A percentile compares a stretch with the other conserved stretches of the same genome.
phyloP scores from a whole-genome alignment of 1,140 invertebrate species.

The Frieseomelitta varia region DNA sequence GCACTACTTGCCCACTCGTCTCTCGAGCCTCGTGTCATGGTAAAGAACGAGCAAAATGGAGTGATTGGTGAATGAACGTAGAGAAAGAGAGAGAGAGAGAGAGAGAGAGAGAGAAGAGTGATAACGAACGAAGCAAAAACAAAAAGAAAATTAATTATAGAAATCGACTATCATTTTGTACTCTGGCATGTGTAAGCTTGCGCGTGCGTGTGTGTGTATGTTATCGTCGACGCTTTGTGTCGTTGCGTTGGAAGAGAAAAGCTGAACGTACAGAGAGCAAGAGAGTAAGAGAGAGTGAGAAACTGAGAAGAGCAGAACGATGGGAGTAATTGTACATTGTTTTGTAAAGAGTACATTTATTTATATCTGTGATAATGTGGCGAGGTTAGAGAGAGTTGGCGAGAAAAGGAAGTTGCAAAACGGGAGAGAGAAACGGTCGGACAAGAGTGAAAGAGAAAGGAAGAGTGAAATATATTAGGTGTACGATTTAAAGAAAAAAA shows the following conservation, averaged over 20 bases:
- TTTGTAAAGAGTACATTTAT: conserved; percentile 84
- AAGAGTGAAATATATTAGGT: background rate
- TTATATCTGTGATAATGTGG: conserved; percentile 85
- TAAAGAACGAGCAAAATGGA: conserved; percentile 2
- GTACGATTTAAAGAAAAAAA: background rate
- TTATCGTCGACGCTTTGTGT: background rate
- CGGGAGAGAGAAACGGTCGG: conserved; percentile 45
- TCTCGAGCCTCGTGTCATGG: background rate
- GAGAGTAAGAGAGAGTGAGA: too few relatives aligned
- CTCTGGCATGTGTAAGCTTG: conserved; percentile 52
- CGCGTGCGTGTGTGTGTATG: conserved; percentile 20
- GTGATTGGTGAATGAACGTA: background rate
- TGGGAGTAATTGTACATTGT: conserved; percentile 75
- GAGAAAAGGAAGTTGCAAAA: conserved; percentile 7
- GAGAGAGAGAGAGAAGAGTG: background rate
- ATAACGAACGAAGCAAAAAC: background rate
- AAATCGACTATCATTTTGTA: conserved; percentile 67
- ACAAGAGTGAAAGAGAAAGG: conserved; percentile 9
- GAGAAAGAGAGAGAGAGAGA: conserved; percentile 22
- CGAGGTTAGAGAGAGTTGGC: conserved; percentile 54
- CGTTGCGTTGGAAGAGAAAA: background rate
- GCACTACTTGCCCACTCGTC: background rate
- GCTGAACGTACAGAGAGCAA: background rate
- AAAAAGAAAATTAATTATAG: background rate
- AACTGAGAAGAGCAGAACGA: conserved; percentile 8